Evolutionary conservation across 2,797 vertebrate species (phyloP).

Genomic region (Parauchenoglanis ngamensis): DNA sequence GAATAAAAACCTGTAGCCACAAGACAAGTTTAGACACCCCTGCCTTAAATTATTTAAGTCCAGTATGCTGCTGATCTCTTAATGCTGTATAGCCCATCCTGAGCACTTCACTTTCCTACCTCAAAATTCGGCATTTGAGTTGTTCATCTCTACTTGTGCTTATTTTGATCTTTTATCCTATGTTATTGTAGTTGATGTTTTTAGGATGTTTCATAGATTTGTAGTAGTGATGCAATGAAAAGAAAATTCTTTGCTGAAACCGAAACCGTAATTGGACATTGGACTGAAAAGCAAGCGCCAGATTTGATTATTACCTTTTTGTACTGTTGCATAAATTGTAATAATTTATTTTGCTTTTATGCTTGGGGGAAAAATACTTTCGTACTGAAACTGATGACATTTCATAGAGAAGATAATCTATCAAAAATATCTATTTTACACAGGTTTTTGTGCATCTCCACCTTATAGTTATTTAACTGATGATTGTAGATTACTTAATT

Average conservation of each 20-base stretch:
- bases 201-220: neutral
- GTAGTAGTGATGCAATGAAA: neutral
- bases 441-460: neutral
- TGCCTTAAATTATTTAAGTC: constrained; percentile 3
- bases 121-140: neutral
- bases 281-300: neutral
- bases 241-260: neutral
- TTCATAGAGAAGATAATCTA: neutral
- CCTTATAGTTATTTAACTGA: neutral
- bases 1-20: constrained; percentile 10
- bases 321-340: neutral
- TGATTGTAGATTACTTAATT: neutral
- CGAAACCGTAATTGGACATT: neutral
- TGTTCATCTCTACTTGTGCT: neutral
- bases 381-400: neutral
- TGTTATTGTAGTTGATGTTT: neutral
- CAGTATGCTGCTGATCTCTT: neutral
- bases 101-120: neutral
- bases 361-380: neutral
- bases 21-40: neutral
- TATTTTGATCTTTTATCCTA: neutral
- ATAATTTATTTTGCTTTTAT: neutral
- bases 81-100: too few relatives aligned
- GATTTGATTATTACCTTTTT: neutral
- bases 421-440: neutral